These are phyloP conservation scores for Strigops habroptila DNA, from an alignment of 2,113 vertebrate genomes.

Conservation along the genomic window DNA sequence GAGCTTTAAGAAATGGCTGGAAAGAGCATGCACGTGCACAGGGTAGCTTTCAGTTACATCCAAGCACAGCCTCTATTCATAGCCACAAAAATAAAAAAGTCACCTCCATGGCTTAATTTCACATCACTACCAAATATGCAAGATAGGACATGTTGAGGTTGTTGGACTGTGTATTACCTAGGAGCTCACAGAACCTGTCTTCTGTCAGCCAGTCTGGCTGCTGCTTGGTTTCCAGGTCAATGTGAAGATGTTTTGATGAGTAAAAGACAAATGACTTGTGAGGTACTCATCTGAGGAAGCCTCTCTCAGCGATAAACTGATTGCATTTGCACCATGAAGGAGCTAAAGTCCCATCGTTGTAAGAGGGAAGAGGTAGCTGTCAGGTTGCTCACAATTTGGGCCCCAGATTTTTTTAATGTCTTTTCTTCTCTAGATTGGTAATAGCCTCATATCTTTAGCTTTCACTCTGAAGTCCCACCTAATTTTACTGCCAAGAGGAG, in stretches of 20 bases:
- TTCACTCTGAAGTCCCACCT: not conserved
- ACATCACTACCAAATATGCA: not conserved
- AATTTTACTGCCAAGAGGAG: not conserved
- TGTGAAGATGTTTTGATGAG: not conserved
- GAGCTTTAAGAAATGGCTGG: not conserved
- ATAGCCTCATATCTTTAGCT: not conserved
- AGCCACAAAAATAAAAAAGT: not conserved
- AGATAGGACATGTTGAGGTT: not conserved
- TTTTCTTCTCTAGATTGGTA: not conserved
- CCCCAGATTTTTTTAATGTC: accelerated
- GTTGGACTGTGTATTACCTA: not conserved
- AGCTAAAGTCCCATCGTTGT: not conserved
- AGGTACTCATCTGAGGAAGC: not conserved
- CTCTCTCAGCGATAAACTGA: not conserved
- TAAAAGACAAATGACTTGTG: not conserved
- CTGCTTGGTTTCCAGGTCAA: not conserved
- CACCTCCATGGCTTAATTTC: not conserved
- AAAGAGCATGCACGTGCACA: accelerated
- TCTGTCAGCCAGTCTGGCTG: not conserved
- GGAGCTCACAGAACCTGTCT: not conserved
- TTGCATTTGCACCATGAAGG: not conserved
- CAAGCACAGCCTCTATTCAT: not conserved
- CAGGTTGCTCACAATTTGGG: not conserved
- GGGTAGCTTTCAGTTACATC: not conserved
- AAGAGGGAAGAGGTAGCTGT: not conserved